Base-by-base conservation (phyloP, 2,797 vertebrate genomes). In the Enteromius viviparus region DNA sequence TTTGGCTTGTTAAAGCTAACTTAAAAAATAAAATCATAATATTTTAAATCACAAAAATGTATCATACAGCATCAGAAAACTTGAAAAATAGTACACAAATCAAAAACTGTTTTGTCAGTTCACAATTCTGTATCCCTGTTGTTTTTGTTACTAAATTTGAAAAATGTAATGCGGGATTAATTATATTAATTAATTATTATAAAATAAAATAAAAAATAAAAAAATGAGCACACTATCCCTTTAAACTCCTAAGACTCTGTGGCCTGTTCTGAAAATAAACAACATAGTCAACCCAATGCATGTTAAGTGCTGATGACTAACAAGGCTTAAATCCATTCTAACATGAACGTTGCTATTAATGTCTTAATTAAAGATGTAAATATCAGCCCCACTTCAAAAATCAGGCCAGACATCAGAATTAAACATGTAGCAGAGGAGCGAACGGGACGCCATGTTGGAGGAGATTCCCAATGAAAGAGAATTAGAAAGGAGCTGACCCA, bases 401-500 rank as follows among this genome's bases (percentile, higher is more conserved):
- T 93, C 92, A 89, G 89, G 90, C 89, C 90, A 95, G 94, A 95
- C 93, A 95, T 95, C 93, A 93, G 91, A 91, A 92, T 94, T 94
- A 95, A 95, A 94, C 92, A 95, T 94, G 93, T 88, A 93, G 92
- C 93, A 91, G 91, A 91, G 90, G 88, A 91, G 92, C 90, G 87
- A 86, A 90, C 91, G 92, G 83, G 92, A 93, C 88, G 91, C 92
- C 89, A 89, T 83, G 75, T 81, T 76, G 85, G 81, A 87, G 87
- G 87, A 95, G 84, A 85, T 80, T 78, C 76, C 86, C 81, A 84
- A 94, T 95, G 94, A 95, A 95, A 94, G 94, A 93, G 93, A 95
- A 95, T 95, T 94, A 93, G 93, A 95, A 95, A 94, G 92, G 94
- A 93, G 93, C 91, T 95, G 95, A 95, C 95, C 94, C 92, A 95